phyloP scores from a whole-genome alignment of 1,140 invertebrate species.

The Zaprionus camerounensis region DNA sequence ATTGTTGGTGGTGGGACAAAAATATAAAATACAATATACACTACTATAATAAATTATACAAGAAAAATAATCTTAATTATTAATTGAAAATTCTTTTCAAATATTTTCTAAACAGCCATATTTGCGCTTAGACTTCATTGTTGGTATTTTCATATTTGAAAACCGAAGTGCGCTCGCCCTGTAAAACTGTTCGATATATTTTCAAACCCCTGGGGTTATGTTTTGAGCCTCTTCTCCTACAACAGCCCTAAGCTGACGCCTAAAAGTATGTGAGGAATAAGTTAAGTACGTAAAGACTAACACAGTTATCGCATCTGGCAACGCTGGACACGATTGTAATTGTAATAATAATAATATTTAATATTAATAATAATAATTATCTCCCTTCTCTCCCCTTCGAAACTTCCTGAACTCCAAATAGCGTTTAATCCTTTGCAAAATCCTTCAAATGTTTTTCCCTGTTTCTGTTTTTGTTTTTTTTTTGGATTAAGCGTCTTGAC shows the following conservation, averaged over 20 bases:
- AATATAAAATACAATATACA: constrained; percentile 72
- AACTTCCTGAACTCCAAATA: constrained; percentile 10
- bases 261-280: constrained; percentile 58
- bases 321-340: constrained; percentile 34
- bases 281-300: constrained; percentile 39
- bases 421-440: constrained; percentile 1
- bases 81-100: constrained; percentile 80
- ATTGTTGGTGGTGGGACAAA: constrained; percentile 39
- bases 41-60: constrained; percentile 78
- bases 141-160: constrained; percentile 83
- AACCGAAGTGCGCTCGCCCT: constrained; percentile 65
- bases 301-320: constrained; percentile 5
- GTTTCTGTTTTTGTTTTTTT: constrained; percentile 23
- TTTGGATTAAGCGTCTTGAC: constrained; percentile 23
- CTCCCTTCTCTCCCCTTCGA: not conserved
- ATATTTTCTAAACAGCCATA: constrained; percentile 84
- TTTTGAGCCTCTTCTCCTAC: constrained; percentile 24
- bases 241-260: constrained; percentile 30
- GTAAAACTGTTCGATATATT: constrained; percentile 19
- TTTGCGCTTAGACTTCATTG: constrained; percentile 84
- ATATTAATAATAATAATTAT: constrained; percentile 20
- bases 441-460: not conserved
- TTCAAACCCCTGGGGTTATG: constrained; percentile 12
- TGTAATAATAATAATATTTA: constrained; percentile 16
- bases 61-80: constrained; percentile 77